Evolutionary conservation across 2,888 invertebrate genomes (phyloP), one percentile per base, ranked within the genome.

Genomic region (Oxyteleia sp.): DNA sequence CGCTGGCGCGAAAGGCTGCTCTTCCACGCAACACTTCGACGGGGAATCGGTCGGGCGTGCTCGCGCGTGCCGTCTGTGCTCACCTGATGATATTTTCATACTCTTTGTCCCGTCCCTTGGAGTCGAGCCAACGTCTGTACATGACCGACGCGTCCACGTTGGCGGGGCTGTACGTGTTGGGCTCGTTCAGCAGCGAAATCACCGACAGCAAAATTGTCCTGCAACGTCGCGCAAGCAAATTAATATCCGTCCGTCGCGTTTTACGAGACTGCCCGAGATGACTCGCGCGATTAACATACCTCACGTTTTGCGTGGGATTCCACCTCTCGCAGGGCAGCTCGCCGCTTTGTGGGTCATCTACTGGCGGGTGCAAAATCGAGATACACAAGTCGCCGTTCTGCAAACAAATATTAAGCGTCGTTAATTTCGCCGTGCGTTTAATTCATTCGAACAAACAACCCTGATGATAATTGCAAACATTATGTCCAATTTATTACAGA

Each of bases 251-350:
- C 68, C 26, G 49, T 75, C 74, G 74, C 26, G 49, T 75, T 75
- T 75, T 57, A 57, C 63, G 64, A 55, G 55, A 75, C 61, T 68
- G 43, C 11, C n/a, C 32, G 53, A 72, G 59, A 72, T 72, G 72
- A 57, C 32, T 74, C 69, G 69, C 59, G 47, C 55, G 63, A 63
- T 47, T 45, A 55, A 76, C 63, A 51, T 84, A 95, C 96, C 93
- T 97, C 92, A 99, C 99, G 92, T 98, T 99, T 95, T 99, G 99
- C 87, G 99, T 99, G 68, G 99, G 99, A 95, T 99, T 99, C 99
- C 99, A 99, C 94, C 99, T 96, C 94, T 99, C 99, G 94, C 99
- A 99, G 0, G 99, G 99, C 90, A 99, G 94, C 94, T 99, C 99
- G 23, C 99, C 99, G 90, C 98, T 99, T 93, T 99, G 99, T 38